Conservation (phyloP, 2,113 vertebrate genomes). For the Clarias macrocephalus region DNA sequence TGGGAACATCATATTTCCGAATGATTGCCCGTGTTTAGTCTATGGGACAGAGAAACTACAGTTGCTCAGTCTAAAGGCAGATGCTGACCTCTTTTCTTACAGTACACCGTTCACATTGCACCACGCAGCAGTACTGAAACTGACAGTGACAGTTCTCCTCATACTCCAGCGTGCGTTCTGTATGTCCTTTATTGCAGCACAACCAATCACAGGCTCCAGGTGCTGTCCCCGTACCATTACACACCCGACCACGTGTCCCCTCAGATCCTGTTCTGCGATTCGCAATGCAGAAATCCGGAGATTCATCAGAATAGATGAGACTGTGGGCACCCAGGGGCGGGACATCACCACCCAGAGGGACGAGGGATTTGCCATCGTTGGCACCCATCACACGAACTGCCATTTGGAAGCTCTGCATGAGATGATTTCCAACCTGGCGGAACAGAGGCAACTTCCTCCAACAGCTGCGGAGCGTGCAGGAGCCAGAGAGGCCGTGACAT, state of each 20-base stretch:
- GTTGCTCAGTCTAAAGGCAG: conserved; percentile 43
- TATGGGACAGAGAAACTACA: not conserved
- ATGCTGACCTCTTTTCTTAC: conserved; percentile 80
- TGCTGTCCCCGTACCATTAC: conserved; percentile 81
- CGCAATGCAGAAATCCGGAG: conserved; percentile 82
- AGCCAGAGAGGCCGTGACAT: conserved; percentile 85
- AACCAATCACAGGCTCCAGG: conserved; percentile 82
- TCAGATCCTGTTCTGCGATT: conserved; percentile 81
- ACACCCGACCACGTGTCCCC: conserved; percentile 80
- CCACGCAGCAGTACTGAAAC: conserved; percentile 89
- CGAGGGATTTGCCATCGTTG: conserved; percentile 83
- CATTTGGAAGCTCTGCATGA: conserved; percentile 81
- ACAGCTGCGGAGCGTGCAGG: conserved; percentile 84
- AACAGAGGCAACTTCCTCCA: conserved; percentile 88
- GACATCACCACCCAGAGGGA: conserved; percentile 72
- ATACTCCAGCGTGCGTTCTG: conserved; percentile 78
- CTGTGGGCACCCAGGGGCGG: conserved; percentile 75
- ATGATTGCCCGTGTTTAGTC: not conserved
- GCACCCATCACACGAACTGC: conserved; percentile 86
- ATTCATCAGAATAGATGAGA: conserved; percentile 84
- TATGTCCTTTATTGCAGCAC: conserved; percentile 82
- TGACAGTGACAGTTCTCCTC: conserved; percentile 86
- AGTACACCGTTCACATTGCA: conserved; percentile 82
- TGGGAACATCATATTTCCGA: not conserved
- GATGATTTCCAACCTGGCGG: conserved; percentile 81